Base-by-base conservation (phyloP, 2,113 vertebrate genomes). In the Oxyruncus cristatus region DNA sequence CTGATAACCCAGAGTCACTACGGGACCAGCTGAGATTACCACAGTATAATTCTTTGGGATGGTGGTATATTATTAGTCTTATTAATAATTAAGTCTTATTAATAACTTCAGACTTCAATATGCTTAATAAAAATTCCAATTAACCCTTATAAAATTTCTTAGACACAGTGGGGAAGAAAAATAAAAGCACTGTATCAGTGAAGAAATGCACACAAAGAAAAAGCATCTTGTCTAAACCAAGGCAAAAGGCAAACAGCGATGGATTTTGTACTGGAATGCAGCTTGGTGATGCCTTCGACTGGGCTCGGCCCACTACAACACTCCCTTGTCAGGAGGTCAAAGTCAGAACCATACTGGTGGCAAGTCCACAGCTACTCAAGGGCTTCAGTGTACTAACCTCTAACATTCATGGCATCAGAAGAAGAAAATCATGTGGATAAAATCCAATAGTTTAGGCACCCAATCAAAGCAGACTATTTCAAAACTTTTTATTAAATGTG, bases 261-360 rank as follows among this genome's bases (percentile, higher is more conserved):
- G 39, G 74, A 79, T 79, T 85, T 67, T 50, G 35, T 44, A 93
- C 22, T 56, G 67, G 33, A 95, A 88, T 39, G 37, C 0, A 7
- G 35, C 46, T 46, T 85, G 56, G 41, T 0, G 1, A 37, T 56
- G 52, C 22, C 32, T 77, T 74, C 1, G 5, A 35, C 81, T 39
- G 53, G 67, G 52, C 53, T 58, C 80, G 58, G 50, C 27, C 33
- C 72, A 73, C 49, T 53, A 19, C 27, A 72, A 92, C 9, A 39
- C 92, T 95, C 72, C 92, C 75, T 93, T 91, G 46, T 92, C 56
- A 95, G 76, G 81, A 89, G 71, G 80, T 92, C 85, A 58, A 58
- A 94, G 78, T 88, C 5, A 4, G 93, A 92, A 93, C 59, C 92
- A 28, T 35, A 94, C 76, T 92, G 66, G 88, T 95, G 95, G 88